phyloP scores from a whole-genome alignment of 2,888 invertebrate genomes.

The Willowsia nigromaculata region DNA sequence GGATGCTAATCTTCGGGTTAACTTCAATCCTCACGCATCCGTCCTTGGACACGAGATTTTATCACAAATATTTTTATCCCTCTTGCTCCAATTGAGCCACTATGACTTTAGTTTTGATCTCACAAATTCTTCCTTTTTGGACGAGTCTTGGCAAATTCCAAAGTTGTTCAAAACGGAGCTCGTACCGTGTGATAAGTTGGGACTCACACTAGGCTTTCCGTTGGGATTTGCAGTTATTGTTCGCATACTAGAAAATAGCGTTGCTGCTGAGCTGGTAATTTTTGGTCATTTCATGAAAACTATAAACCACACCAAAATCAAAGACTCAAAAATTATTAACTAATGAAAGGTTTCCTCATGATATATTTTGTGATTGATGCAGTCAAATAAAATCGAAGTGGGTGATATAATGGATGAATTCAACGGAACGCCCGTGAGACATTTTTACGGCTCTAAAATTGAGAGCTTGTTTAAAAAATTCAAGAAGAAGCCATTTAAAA shows the following conservation, averaged over 20 bases:
- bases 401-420: conserved; percentile 86
- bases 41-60: conserved; percentile 84
- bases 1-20: conserved; percentile 73
- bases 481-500: conserved; percentile 81
- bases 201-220: conserved; percentile 82
- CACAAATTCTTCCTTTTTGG: conserved; percentile 84
- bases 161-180: conserved; percentile 83
- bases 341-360: too few relatives aligned
- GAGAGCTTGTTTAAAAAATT: conserved; percentile 82
- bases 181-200: conserved; percentile 85
- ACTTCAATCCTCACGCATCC: conserved; percentile 73
- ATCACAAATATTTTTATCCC: conserved; percentile 83
- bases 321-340: too few relatives aligned
- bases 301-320: too few relatives aligned
- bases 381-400: conserved; percentile 82
- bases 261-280: conserved; percentile 84
- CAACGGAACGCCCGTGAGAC: conserved; percentile 83
- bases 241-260: conserved; percentile 83
- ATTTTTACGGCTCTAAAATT: conserved; percentile 82
- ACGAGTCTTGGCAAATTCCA: conserved; percentile 84
- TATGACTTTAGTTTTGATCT: conserved; percentile 83
- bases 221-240: conserved; percentile 84
- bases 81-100: conserved; percentile 82
- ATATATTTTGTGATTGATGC: not conserved
- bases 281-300: too few relatives aligned